These are phyloP conservation scores for Phortica magna DNA, from an alignment of 2,888 invertebrate species.

Conservation along the genomic window DNA sequence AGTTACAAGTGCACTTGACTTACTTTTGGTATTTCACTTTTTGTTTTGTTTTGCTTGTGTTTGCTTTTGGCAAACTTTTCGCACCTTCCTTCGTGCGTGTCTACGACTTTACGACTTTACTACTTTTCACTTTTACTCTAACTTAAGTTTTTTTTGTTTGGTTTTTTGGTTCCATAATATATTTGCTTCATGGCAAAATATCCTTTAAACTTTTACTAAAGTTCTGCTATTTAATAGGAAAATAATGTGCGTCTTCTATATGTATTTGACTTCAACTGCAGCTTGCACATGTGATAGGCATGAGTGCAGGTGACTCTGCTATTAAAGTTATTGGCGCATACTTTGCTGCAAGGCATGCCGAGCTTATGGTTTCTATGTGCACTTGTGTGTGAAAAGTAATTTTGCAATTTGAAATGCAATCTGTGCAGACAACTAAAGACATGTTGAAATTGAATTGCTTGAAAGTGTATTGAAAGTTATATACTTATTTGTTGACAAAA, in stretches of 20 bases:
- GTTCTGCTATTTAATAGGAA: slow-evolving; percentile 17
- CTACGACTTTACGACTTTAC: not conserved
- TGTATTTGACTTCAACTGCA: not conserved
- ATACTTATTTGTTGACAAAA: too few relatives aligned
- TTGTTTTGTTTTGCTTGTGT: slow-evolving; percentile 29
- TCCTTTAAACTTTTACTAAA: slow-evolving; percentile 21
- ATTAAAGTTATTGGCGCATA: too few relatives aligned
- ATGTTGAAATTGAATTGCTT: too few relatives aligned
- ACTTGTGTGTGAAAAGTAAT: too few relatives aligned
- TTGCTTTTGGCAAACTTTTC: slow-evolving; percentile 8
- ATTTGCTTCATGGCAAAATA: slow-evolving; percentile 11
- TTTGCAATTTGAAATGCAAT: too few relatives aligned
- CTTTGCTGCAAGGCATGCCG: too few relatives aligned
- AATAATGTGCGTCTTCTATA: slow-evolving; percentile 7
- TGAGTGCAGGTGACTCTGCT: too few relatives aligned
- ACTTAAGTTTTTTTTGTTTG: not conserved
- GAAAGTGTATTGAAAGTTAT: too few relatives aligned
- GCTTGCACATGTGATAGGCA: too few relatives aligned
- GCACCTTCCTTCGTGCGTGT: not conserved
- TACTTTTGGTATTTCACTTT: slow-evolving; percentile 22
- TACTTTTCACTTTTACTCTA: slow-evolving; percentile 11
- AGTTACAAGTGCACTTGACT: slow-evolving; percentile 13
- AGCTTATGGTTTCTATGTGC: too few relatives aligned
- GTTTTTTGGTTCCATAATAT: not conserved
- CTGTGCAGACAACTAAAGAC: too few relatives aligned